A percentile compares a stretch with the other conserved stretches of the same genome.
These are phyloP conservation scores for Thomomys bottae DNA, from an alignment of 2,113 vertebrate species.

Conservation along the genomic window DNA sequence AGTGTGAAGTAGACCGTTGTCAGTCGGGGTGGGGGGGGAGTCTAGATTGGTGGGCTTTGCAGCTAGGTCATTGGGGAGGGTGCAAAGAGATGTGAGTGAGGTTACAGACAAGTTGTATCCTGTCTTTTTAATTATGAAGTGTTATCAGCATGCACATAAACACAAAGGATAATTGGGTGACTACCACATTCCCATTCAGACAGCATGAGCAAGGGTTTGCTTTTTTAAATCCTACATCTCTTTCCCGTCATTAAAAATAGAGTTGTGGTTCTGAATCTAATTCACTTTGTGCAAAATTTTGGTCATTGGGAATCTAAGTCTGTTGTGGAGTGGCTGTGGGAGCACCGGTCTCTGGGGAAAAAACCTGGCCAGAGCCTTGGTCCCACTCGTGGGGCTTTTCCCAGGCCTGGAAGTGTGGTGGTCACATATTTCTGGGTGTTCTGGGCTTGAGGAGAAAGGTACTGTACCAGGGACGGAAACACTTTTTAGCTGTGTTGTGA, in stretches of 20 bases:
- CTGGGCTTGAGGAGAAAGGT: constrained; percentile 64
- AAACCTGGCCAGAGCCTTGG: constrained; percentile 26
- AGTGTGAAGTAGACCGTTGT: background rate
- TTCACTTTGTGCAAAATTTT: constrained; percentile 60
- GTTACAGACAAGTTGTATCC: background rate
- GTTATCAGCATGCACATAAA: background rate
- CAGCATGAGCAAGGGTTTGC: background rate
- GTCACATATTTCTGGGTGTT: constrained; percentile 32
- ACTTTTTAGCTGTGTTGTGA: constrained; percentile 60
- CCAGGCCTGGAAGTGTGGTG: constrained; percentile 3
- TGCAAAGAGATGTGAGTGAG: background rate
- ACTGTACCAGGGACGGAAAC: constrained; percentile 17
- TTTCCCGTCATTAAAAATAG: background rate
- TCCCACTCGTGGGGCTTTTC: constrained; percentile 19
- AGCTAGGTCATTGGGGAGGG: background rate
- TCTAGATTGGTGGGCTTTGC: background rate
- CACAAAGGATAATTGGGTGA: background rate
- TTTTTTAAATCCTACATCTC: background rate
- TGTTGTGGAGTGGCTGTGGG: constrained; percentile 1
- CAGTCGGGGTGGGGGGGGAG: background rate
- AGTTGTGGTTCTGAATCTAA: constrained; percentile 36
- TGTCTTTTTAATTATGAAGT: background rate
- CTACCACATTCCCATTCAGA: background rate
- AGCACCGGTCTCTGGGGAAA: constrained; percentile 40
- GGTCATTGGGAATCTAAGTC: constrained; percentile 47